A percentile compares a stretch with the other conserved stretches of the same genome.
Evolutionary conservation across 2,888 invertebrate species (phyloP).

Genomic region (Muscina levida): DNA sequence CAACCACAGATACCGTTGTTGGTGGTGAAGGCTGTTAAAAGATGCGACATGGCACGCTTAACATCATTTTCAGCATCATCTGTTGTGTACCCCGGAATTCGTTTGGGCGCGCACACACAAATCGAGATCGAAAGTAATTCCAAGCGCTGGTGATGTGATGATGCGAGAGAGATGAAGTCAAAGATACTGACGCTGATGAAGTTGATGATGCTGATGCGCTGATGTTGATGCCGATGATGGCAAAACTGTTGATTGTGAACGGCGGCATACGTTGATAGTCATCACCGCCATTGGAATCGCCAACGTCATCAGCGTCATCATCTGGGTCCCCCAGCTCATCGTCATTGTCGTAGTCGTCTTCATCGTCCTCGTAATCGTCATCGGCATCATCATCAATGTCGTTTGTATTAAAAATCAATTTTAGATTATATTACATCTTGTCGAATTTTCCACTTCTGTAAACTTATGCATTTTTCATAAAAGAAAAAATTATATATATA

Average conservation of each 20-base stretch:
- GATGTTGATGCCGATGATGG: slow-evolving; percentile 27
- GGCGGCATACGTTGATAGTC: slow-evolving; percentile 49
- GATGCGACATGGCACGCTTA: slow-evolving; percentile 62
- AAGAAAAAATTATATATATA: background rate
- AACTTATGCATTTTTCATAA: slow-evolving; percentile 57
- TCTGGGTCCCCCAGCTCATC: background rate
- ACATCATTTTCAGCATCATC: slow-evolving; percentile 40
- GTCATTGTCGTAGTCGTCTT: slow-evolving; percentile 9
- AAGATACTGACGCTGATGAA: slow-evolving; percentile 40
- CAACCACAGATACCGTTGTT: too few relatives aligned
- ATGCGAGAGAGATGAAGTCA: slow-evolving; percentile 27
- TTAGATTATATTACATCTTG: slow-evolving; percentile 64
- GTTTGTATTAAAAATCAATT: slow-evolving; percentile 63
- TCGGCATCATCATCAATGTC: slow-evolving; percentile 60
- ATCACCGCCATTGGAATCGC: slow-evolving; percentile 28
- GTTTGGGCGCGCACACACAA: slow-evolving; percentile 8
- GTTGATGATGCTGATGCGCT: slow-evolving; percentile 26
- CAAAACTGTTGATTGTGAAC: slow-evolving; percentile 34
- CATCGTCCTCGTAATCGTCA: slow-evolving; percentile 24
- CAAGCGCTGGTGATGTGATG: slow-evolving; percentile 31
- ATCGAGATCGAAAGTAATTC: slow-evolving; percentile 61
- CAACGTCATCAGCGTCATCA: background rate
- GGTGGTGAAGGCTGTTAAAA: slow-evolving; percentile 12
- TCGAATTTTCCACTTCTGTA: slow-evolving; percentile 65
- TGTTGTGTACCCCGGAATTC: background rate